phyloP scores from a whole-genome alignment of 1,140 invertebrate genomes.

The Bilobella aurantiaca region DNA sequence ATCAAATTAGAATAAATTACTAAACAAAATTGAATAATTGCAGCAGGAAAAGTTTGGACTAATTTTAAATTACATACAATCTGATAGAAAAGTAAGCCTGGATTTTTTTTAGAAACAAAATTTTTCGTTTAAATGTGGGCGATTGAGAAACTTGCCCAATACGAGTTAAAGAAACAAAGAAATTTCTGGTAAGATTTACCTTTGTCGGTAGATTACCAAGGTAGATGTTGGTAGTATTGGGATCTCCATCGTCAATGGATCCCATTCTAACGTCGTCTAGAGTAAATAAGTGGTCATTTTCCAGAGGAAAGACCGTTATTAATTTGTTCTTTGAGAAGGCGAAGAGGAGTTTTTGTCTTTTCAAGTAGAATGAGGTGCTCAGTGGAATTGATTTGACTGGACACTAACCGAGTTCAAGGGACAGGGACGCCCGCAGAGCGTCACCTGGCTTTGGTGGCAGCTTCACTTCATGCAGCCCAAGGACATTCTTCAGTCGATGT shows the following conservation, averaged over 20 bases:
- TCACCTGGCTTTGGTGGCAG: slow-evolving; percentile 36
- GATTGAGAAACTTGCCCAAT: too few species aligned
- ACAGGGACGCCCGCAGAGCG: slow-evolving; percentile 34
- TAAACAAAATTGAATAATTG: too few species aligned
- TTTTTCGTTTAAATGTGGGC: too few species aligned
- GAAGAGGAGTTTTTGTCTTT: slow-evolving; percentile 9
- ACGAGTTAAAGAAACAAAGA: slow-evolving; percentile 30
- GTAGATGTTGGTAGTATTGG: slow-evolving; percentile 95
- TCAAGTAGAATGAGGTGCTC: too few species aligned
- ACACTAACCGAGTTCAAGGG: slow-evolving; percentile 35
- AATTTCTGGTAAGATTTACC: slow-evolving; percentile 43
- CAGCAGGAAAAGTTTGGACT: background rate
- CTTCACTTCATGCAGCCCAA: slow-evolving; percentile 40
- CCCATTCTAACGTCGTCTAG: slow-evolving; percentile 35
- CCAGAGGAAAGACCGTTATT: slow-evolving; percentile 32
- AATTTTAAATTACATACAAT: too few species aligned
- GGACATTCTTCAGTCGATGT: slow-evolving; percentile 54
- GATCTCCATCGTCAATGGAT: slow-evolving; percentile 58
- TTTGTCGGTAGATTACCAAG: slow-evolving; percentile 94
- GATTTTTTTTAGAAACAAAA: too few species aligned
- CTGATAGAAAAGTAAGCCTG: too few species aligned
- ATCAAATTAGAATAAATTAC: too few species aligned
- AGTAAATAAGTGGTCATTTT: slow-evolving; percentile 27
- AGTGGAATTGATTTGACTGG: too few species aligned
- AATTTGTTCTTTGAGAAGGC: slow-evolving; percentile 10